Conservation (phyloP, 2,888 invertebrate genomes). For the Cinara cedri region DNA sequence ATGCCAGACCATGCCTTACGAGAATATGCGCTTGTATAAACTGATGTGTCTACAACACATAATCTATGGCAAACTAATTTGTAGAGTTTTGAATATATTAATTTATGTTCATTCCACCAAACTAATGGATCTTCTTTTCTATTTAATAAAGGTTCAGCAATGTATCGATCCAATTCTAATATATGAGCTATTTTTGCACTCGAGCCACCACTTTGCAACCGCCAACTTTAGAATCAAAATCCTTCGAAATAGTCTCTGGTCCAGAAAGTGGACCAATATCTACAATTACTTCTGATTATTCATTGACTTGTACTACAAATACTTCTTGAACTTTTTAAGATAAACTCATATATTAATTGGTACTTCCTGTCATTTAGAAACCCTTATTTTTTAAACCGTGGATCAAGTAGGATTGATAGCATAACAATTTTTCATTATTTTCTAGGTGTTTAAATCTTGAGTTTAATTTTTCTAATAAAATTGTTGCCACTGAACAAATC, state of each 20-base stretch:
- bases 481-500: not conserved
- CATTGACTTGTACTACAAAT: not conserved
- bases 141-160: slow-evolving; percentile 22
- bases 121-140: slow-evolving; percentile 21
- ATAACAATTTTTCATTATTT: not conserved
- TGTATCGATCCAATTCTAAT: slow-evolving; percentile 26
- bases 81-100: not conserved
- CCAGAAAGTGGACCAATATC: not conserved
- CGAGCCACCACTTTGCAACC: not conserved
- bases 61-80: not conserved
- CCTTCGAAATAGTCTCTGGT: not conserved
- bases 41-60: not conserved
- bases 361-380: not conserved
- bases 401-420: not conserved
- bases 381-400: slow-evolving; percentile 8
- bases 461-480: not conserved
- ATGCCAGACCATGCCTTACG: slow-evolving; percentile 11
- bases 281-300: not conserved
- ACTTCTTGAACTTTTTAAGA: not conserved
- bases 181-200: not conserved
- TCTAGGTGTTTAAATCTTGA: not conserved
- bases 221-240: slow-evolving; percentile 3
- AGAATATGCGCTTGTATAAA: not conserved
- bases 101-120: slow-evolving; percentile 27
- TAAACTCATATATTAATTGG: not conserved